Conservation (phyloP, 2,113 vertebrate genomes). For the Naja naja region DNA sequence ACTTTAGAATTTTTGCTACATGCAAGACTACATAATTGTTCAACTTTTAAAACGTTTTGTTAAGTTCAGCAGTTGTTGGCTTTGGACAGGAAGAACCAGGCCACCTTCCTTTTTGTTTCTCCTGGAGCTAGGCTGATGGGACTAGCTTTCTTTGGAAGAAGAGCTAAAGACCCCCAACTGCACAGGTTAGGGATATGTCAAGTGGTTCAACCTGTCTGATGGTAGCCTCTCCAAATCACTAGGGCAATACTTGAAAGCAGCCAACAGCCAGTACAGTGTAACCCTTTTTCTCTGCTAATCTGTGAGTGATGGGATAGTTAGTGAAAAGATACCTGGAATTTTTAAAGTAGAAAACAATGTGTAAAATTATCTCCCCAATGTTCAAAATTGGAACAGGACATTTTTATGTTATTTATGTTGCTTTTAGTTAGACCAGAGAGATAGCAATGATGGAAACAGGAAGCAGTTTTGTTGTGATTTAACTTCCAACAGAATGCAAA, state of each 20-base stretch:
- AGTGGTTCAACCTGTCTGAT: not conserved
- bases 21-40: not conserved
- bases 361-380: not conserved
- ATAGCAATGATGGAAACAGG: not conserved
- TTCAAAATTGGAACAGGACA: not conserved
- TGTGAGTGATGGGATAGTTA: not conserved
- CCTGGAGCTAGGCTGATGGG: not conserved
- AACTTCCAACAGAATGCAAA: not conserved
- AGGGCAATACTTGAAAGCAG: not conserved
- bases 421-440: not conserved
- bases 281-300: not conserved
- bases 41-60: not conserved
- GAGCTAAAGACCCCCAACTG: not conserved
- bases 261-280: not conserved
- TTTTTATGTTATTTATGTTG: not conserved
- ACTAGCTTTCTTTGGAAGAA: not conserved
- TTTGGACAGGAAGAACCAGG: not conserved
- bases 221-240: not conserved
- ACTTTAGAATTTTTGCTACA: not conserved
- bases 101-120: not conserved
- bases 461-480: not conserved
- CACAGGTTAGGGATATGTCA: not conserved
- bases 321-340: not conserved
- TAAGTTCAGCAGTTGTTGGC: not conserved
- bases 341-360: not conserved